Conservation (phyloP, 1,140 invertebrate species). For the Brachionus rubens region DNA sequence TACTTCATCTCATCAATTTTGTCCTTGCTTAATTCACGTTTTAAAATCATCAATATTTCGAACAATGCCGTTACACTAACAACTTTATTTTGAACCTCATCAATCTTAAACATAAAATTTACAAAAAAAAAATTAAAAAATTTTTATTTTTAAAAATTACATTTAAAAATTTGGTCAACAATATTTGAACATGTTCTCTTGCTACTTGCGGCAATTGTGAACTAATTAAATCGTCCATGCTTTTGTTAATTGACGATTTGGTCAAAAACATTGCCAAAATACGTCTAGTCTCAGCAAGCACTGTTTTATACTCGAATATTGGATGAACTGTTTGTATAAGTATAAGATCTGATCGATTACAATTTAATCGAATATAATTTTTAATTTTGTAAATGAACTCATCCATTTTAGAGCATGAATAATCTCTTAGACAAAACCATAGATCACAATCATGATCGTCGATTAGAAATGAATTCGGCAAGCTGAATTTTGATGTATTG, state of each 20-base stretch:
- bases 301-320: conserved; percentile 25
- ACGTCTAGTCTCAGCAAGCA: conserved; percentile 37
- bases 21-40: conserved; percentile 41
- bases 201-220: conserved; percentile 13
- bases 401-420: conserved; percentile 35
- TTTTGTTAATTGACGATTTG: conserved; percentile 18
- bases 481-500: not conserved
- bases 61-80: conserved; percentile 26
- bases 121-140: not conserved
- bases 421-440: conserved; percentile 41
- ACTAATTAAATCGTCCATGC: conserved; percentile 21
- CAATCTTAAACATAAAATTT: not conserved
- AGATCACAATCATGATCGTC: conserved; percentile 40
- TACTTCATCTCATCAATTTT: conserved; percentile 46
- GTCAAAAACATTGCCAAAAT: conserved; percentile 28
- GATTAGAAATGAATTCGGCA: not conserved
- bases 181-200: not conserved
- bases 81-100: conserved; percentile 11
- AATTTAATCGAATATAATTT: conserved; percentile 8
- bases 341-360: conserved; percentile 18
- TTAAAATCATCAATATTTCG: conserved; percentile 43
- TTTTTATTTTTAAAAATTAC: not conserved
- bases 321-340: conserved; percentile 34
- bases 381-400: conserved; percentile 26
- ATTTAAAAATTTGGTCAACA: conserved; percentile 41